Base-by-base conservation (phyloP, 2,797 vertebrate species). In the Phoxinus dragarum region DNA sequence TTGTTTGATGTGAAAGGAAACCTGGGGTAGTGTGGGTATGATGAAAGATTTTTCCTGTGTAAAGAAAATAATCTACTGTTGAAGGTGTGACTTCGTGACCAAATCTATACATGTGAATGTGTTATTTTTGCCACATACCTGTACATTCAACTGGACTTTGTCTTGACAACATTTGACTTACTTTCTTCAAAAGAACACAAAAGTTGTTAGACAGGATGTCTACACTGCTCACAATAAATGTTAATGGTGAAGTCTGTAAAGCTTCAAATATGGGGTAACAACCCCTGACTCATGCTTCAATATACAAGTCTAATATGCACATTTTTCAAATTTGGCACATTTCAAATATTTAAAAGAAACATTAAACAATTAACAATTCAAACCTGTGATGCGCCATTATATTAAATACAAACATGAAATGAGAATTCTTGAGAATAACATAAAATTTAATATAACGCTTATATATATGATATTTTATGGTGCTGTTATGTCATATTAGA, bases 51-150 rank as follows among this genome's bases (percentile, higher is more conserved):
- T n/a, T 77, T 77, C 17, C 31, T 49, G 47, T 36, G 52, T 77
- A 77, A 77, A 77, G 52, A n/a, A 77, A 59, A 77, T 42, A 1
- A 77, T 42, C n/a, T 61, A 78, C 38, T 61, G 38, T 64, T 23
- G 56, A 64, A 64, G 21, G 54, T 79, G 54, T 61, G 23, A 79
- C 56, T 78, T 56, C 8, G 10, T 19, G 76, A 64, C 23, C 52
- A 77, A 8, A 61, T 77, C n/a, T 59, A 56, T 34, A 77, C 1
- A 34, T 76, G 75, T 61, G 21, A 78, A 75, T 54, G 73, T 74
- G 17, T 11, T 27, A 74, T 74, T 74, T 74, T 74, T 74, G 72
- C 27, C 27, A 34, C 9, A 0, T 31, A 27, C 27, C 27, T 27
- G 27, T 27, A 49, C 42, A 31, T 31, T 73, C 42, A 73, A 10